Base-by-base conservation (phyloP, 2,888 invertebrate genomes). In the Gnatocerus cornutus region DNA sequence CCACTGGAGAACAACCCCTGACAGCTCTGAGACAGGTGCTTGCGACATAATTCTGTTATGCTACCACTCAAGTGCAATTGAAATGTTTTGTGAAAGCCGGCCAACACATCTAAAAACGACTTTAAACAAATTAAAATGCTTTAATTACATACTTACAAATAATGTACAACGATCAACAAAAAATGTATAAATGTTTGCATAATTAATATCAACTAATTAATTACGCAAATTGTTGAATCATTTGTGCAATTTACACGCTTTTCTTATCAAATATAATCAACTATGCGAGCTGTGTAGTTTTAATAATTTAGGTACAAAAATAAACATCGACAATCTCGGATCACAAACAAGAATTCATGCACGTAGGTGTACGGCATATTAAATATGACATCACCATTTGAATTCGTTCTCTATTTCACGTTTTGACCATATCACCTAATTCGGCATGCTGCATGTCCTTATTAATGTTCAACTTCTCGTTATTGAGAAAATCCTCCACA, bases 401-500 rank as follows among this genome's bases (percentile, higher is more conserved):
- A 29, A 53, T 30, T 41, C 50, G 52, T 30, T 41, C 52, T 41
- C 52, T 27, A 27, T 33, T 45, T 62, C 53, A 62, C 33, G 68
- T 46, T 33, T 68, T 58, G 12, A 29, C 56, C 55, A 48, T 63
- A 13, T 50, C 50, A 30, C 64, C 53, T 21, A 45, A 64, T 53
- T 61, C 53, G 45, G 48, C 27, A 12, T 53, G 52, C 37, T 68
- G 55, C 63, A 48, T n/a, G 48, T 69, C 65, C 10, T 30, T 21
- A 48, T 45, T 55, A 14, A 12, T 56, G 27, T 76, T 75, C 4
- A 65, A 61, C 67, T 80, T 80, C 48, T 80, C 80, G 4, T 78
- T 79, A 12, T 74, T 75, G 5, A 78, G 76, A 68, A 78, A 79
- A 55, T 79, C 78, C 55, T 79, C 78, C 1, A 78, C 69, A 6